Evolutionary conservation across 2,888 invertebrate genomes (phyloP).

Genomic region (Epicampocera succincta): DNA sequence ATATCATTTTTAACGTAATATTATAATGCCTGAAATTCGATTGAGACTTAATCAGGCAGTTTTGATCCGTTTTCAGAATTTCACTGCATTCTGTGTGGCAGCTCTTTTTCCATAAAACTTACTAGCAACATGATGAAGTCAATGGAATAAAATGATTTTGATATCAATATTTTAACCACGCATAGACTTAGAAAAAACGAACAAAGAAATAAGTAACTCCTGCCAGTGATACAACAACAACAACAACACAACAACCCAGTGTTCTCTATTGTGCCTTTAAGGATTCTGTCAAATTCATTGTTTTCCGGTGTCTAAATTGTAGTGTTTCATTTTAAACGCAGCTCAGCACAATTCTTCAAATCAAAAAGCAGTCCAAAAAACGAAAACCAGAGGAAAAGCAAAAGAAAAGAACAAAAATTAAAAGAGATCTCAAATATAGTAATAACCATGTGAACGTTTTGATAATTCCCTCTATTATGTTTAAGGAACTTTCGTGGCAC

Average conservation of each 20-base stretch:
- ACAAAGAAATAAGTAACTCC: slow-evolving; percentile 8
- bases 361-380: slow-evolving; percentile 12
- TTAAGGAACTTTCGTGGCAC: slow-evolving; percentile 7
- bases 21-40: too few species aligned
- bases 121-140: slow-evolving; percentile 12
- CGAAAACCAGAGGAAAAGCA: not conserved
- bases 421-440: slow-evolving; percentile 72
- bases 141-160: slow-evolving; percentile 54
- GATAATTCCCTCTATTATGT: slow-evolving; percentile 56
- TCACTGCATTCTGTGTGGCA: slow-evolving; percentile 12
- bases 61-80: too few species aligned
- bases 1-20: too few species aligned
- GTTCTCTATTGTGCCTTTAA: slow-evolving; percentile 71
- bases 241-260: too few species aligned
- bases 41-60: too few species aligned
- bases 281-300: slow-evolving; percentile 81
- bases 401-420: slow-evolving; percentile 49
- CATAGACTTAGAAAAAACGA: slow-evolving; percentile 20
- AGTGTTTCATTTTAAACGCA: slow-evolving; percentile 71
- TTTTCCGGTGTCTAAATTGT: slow-evolving; percentile 81
- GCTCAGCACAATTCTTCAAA: slow-evolving; percentile 30
- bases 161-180: slow-evolving; percentile 65
- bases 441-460: slow-evolving; percentile 71
- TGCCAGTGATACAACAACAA: slow-evolving; percentile 38
- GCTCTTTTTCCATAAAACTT: not conserved